Evolutionary conservation across 2,888 invertebrate genomes (phyloP).

Genomic region (Apotomis capreana): DNA sequence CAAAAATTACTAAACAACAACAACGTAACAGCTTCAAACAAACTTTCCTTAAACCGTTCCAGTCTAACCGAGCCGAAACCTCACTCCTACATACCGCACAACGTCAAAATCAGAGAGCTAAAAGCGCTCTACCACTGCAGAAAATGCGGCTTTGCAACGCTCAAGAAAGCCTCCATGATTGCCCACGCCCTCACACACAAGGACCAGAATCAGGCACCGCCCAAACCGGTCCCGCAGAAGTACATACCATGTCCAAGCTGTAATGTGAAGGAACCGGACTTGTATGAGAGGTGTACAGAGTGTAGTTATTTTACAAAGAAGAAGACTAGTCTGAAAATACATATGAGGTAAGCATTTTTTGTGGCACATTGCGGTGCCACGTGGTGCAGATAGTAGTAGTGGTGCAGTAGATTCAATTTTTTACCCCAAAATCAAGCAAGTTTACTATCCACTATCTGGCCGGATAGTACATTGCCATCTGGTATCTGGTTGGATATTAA

Average conservation of each 20-base stretch:
- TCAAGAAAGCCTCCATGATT: conserved; percentile 26
- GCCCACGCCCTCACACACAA: conserved; percentile 22
- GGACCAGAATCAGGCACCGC: not conserved
- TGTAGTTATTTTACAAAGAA: conserved; percentile 44
- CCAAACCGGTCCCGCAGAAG: not conserved
- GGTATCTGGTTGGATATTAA: too few species aligned
- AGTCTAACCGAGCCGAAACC: conserved; percentile 23
- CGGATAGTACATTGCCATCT: too few species aligned
- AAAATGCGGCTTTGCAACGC: conserved; percentile 32
- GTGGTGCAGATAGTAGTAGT: too few species aligned
- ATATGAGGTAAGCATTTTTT: conserved; percentile 33
- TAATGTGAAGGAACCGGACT: not conserved
- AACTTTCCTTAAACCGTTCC: not conserved
- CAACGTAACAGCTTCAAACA: too few species aligned
- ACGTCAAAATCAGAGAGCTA: conserved; percentile 27
- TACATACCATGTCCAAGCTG: conserved; percentile 25
- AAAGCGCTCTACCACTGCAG: conserved; percentile 32
- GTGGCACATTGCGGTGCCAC: too few species aligned
- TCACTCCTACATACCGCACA: conserved; percentile 17
- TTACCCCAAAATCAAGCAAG: too few species aligned
- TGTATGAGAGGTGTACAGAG: conserved; percentile 38
- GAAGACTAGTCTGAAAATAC: conserved; percentile 40
- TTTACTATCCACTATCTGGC: too few species aligned
- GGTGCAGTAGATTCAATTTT: too few species aligned
- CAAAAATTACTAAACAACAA: too few species aligned